A percentile compares a stretch with the other conserved stretches of the same genome.
phyloP scores from a whole-genome alignment of 2,113 vertebrate species.

The Lagopus leucura region DNA sequence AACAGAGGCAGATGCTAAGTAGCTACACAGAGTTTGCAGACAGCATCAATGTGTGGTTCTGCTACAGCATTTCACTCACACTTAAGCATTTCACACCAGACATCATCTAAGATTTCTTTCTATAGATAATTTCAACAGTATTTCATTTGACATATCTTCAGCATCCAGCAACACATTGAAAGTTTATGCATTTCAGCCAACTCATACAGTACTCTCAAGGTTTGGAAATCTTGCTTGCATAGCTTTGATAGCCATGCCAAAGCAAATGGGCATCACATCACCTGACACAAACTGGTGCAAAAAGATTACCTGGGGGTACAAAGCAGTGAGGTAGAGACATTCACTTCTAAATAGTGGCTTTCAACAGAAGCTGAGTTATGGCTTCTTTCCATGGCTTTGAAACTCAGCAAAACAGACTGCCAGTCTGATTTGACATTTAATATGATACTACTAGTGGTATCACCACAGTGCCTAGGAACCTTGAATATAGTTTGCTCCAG shows the following conservation, averaged over 20 bases:
- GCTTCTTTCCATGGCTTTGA: not conserved
- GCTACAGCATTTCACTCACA: not conserved
- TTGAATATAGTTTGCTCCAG: not conserved
- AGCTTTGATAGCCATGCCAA: not conserved
- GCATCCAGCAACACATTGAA: not conserved
- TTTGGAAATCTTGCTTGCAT: not conserved
- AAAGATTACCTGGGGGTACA: not conserved
- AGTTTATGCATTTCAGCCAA: not conserved
- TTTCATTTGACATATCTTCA: not conserved
- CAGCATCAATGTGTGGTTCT: not conserved
- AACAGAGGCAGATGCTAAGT: not conserved
- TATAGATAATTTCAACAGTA: not conserved
- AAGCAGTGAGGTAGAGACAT: not conserved
- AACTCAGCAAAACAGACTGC: not conserved
- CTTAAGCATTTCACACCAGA: not conserved
- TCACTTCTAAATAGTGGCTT: not conserved
- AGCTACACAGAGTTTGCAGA: not conserved
- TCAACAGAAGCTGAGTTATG: not conserved
- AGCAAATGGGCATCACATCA: not conserved
- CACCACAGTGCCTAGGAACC: not conserved
- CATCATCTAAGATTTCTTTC: not conserved
- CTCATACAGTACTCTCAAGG: not conserved
- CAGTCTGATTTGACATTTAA: not conserved
- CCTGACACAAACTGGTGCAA: not conserved
- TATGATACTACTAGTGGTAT: not conserved